Evolutionary conservation across 1,140 invertebrate species (phyloP).

Genomic region (Apolygus lucorum): DNA sequence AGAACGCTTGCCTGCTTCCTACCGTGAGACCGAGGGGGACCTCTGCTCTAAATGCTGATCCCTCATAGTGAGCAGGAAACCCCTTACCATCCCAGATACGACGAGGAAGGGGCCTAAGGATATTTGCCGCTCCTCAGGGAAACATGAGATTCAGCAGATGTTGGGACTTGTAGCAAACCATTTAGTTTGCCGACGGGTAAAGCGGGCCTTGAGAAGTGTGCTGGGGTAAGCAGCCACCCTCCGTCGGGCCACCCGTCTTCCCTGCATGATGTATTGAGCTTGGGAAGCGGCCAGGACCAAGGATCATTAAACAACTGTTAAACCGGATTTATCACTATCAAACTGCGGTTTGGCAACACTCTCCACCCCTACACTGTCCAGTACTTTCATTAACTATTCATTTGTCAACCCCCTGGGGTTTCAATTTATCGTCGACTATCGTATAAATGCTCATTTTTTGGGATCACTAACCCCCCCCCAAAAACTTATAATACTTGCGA

Average conservation of each 20-base stretch:
- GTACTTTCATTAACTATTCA: conserved; percentile 2
- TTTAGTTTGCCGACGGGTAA: conserved; percentile 6
- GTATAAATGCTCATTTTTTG: too few species aligned
- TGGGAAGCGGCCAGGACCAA: conserved; percentile 3
- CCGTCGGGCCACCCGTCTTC: neutral
- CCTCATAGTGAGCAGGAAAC: neutral
- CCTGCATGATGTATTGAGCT: conserved; percentile 13
- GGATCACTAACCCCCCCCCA: too few species aligned
- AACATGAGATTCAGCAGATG: conserved; percentile 16
- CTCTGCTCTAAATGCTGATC: conserved; percentile 8
- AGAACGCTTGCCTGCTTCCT: too few species aligned
- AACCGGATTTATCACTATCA: conserved; percentile 12
- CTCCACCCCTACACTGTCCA: neutral
- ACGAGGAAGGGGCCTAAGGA: conserved; percentile 5
- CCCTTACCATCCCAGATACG: too few species aligned
- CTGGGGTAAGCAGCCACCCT: neutral
- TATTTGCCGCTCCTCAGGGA: neutral
- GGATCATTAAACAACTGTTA: conserved; percentile 13
- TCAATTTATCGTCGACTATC: too few species aligned
- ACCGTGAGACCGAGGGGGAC: too few species aligned
- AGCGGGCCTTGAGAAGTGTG: neutral
- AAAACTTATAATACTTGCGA: too few species aligned
- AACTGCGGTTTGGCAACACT: conserved; percentile 7
- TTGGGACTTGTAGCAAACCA: conserved; percentile 8
- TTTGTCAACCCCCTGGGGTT: neutral